Evolutionary conservation across 1,140 invertebrate species (phyloP).

Genomic region (Tetramorium simillimum): DNA sequence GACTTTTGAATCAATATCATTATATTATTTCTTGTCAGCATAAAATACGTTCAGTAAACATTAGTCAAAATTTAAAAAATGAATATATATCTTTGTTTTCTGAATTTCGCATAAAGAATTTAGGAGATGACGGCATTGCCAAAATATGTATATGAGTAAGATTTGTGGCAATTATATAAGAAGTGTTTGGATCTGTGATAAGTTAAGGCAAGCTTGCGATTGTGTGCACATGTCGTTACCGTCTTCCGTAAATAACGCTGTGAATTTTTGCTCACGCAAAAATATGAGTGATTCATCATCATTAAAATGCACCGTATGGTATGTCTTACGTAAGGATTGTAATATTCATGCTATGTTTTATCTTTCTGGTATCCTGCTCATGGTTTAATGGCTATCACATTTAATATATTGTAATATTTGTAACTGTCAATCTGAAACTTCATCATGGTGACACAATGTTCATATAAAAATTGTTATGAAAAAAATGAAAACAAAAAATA

Average conservation of each 20-base stretch:
- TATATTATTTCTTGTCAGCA: not conserved
- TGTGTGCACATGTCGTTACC: not conserved
- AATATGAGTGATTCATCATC: constrained; percentile 8
- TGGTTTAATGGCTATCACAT: not conserved
- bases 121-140: not conserved
- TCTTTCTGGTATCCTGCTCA: not conserved
- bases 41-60: not conserved
- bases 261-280: not conserved
- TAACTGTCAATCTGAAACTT: not conserved
- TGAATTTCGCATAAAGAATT: not conserved
- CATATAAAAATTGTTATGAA: not conserved
- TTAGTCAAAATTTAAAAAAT: not conserved
- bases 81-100: not conserved
- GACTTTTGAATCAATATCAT: not conserved
- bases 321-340: not conserved
- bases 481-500: not conserved
- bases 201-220: not conserved
- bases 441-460: not conserved
- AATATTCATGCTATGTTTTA: not conserved
- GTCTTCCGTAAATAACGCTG: not conserved
- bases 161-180: constrained; percentile 40
- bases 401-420: not conserved
- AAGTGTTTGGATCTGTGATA: not conserved
- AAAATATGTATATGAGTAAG: constrained; percentile 1
- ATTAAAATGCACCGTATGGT: not conserved